Evolutionary conservation across 1,140 invertebrate species (phyloP).

Genomic region (Halesus radiatus): DNA sequence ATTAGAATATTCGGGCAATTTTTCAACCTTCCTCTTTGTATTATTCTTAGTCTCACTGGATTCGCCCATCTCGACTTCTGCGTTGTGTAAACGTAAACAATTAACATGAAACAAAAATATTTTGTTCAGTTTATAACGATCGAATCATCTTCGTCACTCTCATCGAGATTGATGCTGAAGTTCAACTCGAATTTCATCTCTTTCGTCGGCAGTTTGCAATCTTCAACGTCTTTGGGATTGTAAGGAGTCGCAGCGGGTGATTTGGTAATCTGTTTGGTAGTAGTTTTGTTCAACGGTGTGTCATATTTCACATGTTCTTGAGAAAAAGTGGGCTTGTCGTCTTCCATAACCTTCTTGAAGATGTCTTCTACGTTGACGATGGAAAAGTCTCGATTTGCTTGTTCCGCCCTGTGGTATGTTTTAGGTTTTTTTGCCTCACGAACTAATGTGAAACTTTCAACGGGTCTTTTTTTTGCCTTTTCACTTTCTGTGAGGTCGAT

Average conservation of each 20-base stretch:
- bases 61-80: too few species aligned
- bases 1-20: too few species aligned
- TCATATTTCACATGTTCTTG: background rate
- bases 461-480: background rate
- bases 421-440: background rate
- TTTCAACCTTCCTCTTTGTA: too few species aligned
- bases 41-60: too few species aligned
- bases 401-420: too few species aligned
- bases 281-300: background rate
- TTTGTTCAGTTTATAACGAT: background rate
- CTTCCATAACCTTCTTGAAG: constrained; percentile 6
- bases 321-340: background rate
- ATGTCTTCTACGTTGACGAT: constrained; percentile 19
- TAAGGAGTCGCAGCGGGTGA: background rate
- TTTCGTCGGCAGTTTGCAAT: background rate
- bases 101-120: too few species aligned
- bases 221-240: background rate
- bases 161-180: constrained; percentile 11
- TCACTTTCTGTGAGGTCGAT: constrained; percentile 3
- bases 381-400: background rate
- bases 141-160: constrained; percentile 7
- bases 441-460: background rate
- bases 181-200: background rate
- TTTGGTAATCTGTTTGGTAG: background rate
- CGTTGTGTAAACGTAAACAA: too few species aligned